Evolutionary conservation across 2,888 invertebrate genomes (phyloP), one percentile per base, ranked within the genome.

Genomic region (Meiosimyza platycephala): DNA sequence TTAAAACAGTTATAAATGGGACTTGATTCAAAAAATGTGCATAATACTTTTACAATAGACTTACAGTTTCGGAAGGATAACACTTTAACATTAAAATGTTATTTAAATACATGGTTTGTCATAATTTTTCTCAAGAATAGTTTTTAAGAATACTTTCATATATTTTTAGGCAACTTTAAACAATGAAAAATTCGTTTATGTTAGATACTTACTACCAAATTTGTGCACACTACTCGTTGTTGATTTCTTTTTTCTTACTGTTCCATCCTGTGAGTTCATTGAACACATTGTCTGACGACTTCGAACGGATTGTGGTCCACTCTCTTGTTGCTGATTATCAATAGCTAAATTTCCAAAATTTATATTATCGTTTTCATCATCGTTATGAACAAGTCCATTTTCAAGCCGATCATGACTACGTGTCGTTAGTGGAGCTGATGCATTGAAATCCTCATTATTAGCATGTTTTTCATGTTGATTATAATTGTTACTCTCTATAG

Each of bases 231-330:
- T 81, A 48, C 82, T 81, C 40, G 40, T 9, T 64, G 78, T 82
- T 7, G 81, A 79, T 65, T 78, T 82, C 22, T 75, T 76, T 67
- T 77, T 77, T n/a, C 33, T 16, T 48, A 69, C 54, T 1, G 11
- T 22, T 12, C 15, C 13, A 15, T 72, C 72, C 2, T 72, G 71
- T 9, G 74, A 73, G 12, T 18, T 76, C 22, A 62, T 77, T 13
- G 79, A 78, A 51, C 69, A 74, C 33, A 77, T 59, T 48, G 84
- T 84, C n/a, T 73, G 79, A 47, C 84, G 84, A 76, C 84, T 84
- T 60, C 83, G 81, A 12, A 75, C 83, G 64, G 83, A 83, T 48
- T 77, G 75, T 63, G 50, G 13, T 22, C 52, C 65, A 66, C 13
- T 73, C 18, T 77, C 75, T 16, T 72, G 28, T 59, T 16, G 67